Conservation (phyloP, 64 coral and sea anemone species). For the Stylophora pistillata region DNA sequence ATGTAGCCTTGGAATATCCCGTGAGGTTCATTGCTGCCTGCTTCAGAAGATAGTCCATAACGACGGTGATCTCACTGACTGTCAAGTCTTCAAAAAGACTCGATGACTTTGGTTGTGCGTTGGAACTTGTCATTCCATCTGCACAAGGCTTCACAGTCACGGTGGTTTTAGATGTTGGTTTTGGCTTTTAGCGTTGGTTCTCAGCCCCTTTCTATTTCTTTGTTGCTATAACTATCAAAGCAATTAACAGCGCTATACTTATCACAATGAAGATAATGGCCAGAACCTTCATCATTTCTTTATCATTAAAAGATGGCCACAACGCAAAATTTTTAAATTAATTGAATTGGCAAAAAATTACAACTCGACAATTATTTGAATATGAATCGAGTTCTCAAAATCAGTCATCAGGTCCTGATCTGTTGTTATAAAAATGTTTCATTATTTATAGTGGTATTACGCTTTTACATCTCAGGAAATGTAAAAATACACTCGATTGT, state of each 20-base stretch:
- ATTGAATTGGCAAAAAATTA: too few species aligned
- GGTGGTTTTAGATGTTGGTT: too few species aligned
- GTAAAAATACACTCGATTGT: too few species aligned
- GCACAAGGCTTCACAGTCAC: neutral
- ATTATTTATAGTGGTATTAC: too few species aligned
- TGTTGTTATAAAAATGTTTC: too few species aligned
- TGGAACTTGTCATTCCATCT: neutral
- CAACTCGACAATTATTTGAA: too few species aligned
- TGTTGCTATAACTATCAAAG: slow-evolving; percentile 46
- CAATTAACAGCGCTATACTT: slow-evolving; percentile 46
- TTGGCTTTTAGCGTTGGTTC: neutral
- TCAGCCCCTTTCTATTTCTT: neutral
- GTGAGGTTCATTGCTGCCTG: neutral
- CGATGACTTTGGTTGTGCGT: neutral
- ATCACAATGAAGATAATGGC: slow-evolving; percentile 34
- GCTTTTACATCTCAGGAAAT: too few species aligned
- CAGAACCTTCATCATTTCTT: slow-evolving; percentile 25
- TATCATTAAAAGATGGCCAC: too few species aligned
- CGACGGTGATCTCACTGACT: neutral
- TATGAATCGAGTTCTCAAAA: too few species aligned
- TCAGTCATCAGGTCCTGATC: too few species aligned
- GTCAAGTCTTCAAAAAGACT: slow-evolving; percentile 54
- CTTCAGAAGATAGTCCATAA: slow-evolving; percentile 31
- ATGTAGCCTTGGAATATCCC: neutral
- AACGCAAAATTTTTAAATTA: too few species aligned